Evolutionary conservation across 2,888 invertebrate species (phyloP).

Genomic region (Drosophila lacicola): DNA sequence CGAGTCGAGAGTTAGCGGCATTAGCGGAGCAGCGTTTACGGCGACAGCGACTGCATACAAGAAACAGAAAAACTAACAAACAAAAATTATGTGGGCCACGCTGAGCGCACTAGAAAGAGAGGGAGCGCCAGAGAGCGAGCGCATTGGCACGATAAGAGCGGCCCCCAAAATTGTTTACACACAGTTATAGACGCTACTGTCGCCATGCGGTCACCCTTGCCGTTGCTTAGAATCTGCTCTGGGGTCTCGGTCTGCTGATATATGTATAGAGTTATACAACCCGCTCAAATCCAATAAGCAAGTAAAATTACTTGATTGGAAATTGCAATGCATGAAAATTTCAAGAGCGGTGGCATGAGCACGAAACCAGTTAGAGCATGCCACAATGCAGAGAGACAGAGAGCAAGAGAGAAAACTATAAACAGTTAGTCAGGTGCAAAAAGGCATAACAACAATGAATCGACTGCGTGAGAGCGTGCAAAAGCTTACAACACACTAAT

Average conservation of each 20-base stretch:
- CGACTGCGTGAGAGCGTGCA: slow-evolving; percentile 26
- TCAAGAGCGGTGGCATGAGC: slow-evolving; percentile 35
- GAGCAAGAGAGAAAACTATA: slow-evolving; percentile 39
- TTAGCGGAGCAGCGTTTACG: slow-evolving; percentile 11
- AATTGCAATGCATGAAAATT: slow-evolving; percentile 63
- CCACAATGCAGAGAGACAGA: slow-evolving; percentile 21
- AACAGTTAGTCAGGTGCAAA: slow-evolving; percentile 79
- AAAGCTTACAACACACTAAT: slow-evolving; percentile 35
- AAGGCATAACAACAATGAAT: slow-evolving; percentile 55
- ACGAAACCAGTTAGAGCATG: slow-evolving; percentile 68
- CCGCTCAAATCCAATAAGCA: slow-evolving; percentile 45
- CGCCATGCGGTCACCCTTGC: slow-evolving; percentile 40
- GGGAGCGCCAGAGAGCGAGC: slow-evolving; percentile 17
- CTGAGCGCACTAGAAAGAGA: slow-evolving; percentile 45
- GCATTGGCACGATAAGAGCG: slow-evolving; percentile 42
- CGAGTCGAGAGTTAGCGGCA: slow-evolving; percentile 31
- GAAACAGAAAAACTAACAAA: slow-evolving; percentile 78
- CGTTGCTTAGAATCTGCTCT: slow-evolving; percentile 10
- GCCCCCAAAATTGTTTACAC: slow-evolving; percentile 55
- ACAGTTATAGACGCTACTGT: slow-evolving; percentile 63
- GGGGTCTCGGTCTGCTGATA: slow-evolving; percentile 4
- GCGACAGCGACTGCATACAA: slow-evolving; percentile 41
- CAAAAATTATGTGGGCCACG: slow-evolving; percentile 79
- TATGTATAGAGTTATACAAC: slow-evolving; percentile 61
- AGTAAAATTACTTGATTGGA: slow-evolving; percentile 65